Conservation (phyloP, 1,140 invertebrate species). For the Antheraea pernyi region DNA sequence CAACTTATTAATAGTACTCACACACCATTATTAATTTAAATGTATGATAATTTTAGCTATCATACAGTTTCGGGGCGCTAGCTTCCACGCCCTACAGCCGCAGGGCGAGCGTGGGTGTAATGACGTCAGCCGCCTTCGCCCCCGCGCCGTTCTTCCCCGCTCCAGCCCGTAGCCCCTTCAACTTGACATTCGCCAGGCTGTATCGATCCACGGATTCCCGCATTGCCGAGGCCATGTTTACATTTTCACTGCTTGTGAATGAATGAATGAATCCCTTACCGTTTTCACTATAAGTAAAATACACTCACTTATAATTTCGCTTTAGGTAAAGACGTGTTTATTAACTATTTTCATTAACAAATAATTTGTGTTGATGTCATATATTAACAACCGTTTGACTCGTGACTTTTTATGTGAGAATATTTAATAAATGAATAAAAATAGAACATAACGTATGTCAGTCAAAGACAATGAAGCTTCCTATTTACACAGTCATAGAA, state of each 20-base stretch:
- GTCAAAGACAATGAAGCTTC: no score
- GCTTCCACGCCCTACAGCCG: neutral
- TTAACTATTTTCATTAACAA: neutral
- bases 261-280: slow-evolving; percentile 34
- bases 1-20: neutral
- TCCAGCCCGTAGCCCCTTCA: slow-evolving; percentile 31
- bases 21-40: neutral
- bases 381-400: no score
- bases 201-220: slow-evolving; percentile 44
- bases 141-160: neutral
- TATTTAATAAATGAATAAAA: no score
- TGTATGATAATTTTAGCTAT: neutral
- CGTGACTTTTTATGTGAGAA: no score
- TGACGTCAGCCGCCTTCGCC: slow-evolving; percentile 48
- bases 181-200: slow-evolving; percentile 56
- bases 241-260: slow-evolving; percentile 40
- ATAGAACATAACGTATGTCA: no score
- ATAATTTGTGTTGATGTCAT: no score
- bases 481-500: no score
- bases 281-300: neutral
- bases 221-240: slow-evolving; percentile 43
- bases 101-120: slow-evolving; percentile 39
- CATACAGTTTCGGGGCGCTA: neutral
- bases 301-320: neutral
- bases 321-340: neutral